Conservation (phyloP, 2,113 vertebrate species). For the Onychostruthus taczanowskii region DNA sequence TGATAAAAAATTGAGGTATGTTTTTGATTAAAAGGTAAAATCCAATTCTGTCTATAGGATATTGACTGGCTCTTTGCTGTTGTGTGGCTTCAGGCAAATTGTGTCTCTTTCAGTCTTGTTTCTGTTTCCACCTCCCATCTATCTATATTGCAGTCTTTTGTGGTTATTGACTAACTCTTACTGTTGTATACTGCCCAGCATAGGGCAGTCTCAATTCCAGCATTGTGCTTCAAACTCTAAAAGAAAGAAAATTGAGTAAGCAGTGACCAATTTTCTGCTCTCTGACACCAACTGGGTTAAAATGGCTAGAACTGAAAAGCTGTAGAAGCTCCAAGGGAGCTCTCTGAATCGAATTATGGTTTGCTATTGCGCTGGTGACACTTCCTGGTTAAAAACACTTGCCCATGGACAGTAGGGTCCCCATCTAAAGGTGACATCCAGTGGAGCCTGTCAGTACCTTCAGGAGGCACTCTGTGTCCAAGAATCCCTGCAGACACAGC, state of each 20-base stretch:
- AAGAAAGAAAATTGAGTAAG: background rate
- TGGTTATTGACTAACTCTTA: background rate
- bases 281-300: background rate
- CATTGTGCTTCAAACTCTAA: background rate
- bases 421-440: background rate
- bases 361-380: background rate
- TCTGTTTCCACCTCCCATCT: background rate
- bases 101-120: background rate
- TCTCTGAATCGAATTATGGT: background rate
- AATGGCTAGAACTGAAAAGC: background rate
- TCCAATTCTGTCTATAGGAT: background rate
- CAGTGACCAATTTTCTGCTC: background rate
- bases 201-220: background rate
- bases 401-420: fast-evolving
- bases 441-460: background rate
- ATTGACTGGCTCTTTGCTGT: background rate
- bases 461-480: background rate
- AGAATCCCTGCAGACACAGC: background rate
- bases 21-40: conserved; percentile 15
- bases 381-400: background rate
- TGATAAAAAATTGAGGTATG: background rate
- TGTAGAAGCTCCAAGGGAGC: background rate
- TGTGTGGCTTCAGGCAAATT: background rate
- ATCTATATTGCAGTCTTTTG: background rate
- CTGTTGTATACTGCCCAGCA: background rate